A percentile compares a stretch with the other conserved stretches of the same genome.
phyloP scores from a whole-genome alignment of 2,888 invertebrate species.

The Glyphotaelius pellucidus region DNA sequence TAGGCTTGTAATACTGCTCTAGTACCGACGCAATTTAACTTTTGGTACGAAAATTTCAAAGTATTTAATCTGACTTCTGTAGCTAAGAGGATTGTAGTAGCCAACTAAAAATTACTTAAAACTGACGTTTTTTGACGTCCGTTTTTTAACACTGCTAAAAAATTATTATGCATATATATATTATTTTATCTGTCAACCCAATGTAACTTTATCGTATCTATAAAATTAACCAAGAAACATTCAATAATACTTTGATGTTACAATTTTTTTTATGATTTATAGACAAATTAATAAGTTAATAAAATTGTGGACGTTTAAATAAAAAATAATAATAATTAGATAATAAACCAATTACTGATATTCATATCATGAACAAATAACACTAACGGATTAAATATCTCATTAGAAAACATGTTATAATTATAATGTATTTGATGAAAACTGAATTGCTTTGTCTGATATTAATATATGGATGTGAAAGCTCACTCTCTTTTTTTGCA shows the following conservation, averaged over 20 bases:
- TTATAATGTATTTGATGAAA: background rate
- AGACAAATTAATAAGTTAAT: no score
- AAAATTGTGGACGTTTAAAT: no score
- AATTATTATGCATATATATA: background rate
- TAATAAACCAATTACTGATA: no score
- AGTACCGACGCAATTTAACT: background rate
- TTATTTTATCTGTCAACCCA: background rate
- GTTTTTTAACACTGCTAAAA: background rate
- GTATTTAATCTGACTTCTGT: background rate
- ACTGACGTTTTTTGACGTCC: background rate
- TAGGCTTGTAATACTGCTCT: background rate
- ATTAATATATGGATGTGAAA: background rate
- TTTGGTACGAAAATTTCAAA: background rate
- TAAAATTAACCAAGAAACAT: no score
- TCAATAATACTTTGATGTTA: no score
- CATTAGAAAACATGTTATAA: no score
- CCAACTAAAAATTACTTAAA: no score
- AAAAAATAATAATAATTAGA: no score
- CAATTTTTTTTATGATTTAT: no score
- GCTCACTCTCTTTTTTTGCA: slow-evolving; percentile 1
- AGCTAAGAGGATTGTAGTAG: background rate
- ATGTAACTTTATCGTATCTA: no score
- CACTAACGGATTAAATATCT: no score
- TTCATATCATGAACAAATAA: no score
- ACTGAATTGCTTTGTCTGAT: background rate